Conservation (phyloP, 2,797 vertebrate species). For the Eulemur mongoz region DNA sequence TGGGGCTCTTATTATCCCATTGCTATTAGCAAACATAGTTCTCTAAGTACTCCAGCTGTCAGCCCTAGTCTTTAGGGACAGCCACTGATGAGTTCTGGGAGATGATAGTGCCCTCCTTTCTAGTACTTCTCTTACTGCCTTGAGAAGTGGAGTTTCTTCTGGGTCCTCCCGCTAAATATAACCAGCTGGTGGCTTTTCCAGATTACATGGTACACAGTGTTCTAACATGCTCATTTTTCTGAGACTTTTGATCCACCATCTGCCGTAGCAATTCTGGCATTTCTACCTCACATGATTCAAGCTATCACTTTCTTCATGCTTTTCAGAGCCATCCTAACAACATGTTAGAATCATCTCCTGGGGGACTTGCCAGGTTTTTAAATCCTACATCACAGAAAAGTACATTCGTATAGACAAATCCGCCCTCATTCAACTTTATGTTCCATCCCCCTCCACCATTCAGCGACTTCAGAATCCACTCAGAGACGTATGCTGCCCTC, state of each 20-base stretch:
- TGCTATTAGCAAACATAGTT: conserved; percentile 12
- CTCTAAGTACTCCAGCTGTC: conserved; percentile 39
- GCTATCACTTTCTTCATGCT: neutral
- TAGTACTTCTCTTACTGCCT: conserved; percentile 27
- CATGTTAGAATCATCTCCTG: neutral
- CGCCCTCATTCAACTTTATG: neutral
- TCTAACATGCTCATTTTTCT: conserved; percentile 30
- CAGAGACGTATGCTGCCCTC: neutral
- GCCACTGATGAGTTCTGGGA: neutral
- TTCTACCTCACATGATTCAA: neutral
- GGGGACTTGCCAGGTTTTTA: neutral
- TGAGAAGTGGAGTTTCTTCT: conserved; percentile 39
- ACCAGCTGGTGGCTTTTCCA: conserved; percentile 45
- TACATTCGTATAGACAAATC: neutral
- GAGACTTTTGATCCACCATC: conserved; percentile 36
- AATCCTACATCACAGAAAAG: neutral
- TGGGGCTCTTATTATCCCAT: neutral
- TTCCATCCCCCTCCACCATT: neutral
- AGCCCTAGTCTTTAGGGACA: neutral
- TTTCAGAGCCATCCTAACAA: neutral
- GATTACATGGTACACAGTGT: neutral
- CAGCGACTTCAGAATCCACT: neutral
- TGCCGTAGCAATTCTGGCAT: conserved; percentile 21
- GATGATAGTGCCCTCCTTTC: neutral
- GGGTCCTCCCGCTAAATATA: neutral